These are phyloP conservation scores for Paradisaea rubra DNA, from an alignment of 2,113 vertebrate species.

Conservation along the genomic window DNA sequence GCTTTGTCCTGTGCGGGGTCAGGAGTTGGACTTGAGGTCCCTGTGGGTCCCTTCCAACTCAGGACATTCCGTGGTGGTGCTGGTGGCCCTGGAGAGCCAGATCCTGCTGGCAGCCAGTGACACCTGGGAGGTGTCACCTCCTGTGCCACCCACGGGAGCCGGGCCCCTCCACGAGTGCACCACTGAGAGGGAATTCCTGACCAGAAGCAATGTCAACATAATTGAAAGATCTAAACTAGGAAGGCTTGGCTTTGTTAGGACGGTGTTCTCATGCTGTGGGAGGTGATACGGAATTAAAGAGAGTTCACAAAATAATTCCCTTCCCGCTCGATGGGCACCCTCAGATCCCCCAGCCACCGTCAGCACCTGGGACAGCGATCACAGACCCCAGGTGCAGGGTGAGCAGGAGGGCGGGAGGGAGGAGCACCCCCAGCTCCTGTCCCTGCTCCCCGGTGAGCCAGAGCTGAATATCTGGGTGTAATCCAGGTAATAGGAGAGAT, in stretches of 20 bases:
- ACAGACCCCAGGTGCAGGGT: neutral
- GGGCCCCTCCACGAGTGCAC: rapidly evolving
- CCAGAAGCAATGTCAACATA: neutral
- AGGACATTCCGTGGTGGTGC: neutral
- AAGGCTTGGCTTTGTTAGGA: neutral
- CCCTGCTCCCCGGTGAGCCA: neutral
- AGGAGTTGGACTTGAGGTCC: neutral
- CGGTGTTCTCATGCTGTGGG: neutral
- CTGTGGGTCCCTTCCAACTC: neutral
- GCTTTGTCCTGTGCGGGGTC: neutral
- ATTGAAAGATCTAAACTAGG: neutral
- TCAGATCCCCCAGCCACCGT: no score
- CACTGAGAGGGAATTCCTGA: neutral
- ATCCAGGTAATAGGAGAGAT: neutral
- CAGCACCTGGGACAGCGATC: neutral
- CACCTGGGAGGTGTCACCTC: neutral
- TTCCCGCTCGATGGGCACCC: neutral
- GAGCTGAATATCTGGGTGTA: neutral
- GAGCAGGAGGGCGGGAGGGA: neutral
- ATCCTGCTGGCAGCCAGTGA: neutral
- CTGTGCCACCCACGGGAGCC: neutral
- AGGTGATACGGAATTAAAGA: neutral
- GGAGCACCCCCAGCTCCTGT: neutral
- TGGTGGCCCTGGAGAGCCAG: neutral
- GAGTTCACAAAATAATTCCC: neutral